These are phyloP conservation scores for Hirtodrosophila confusa DNA, from an alignment of 2,888 invertebrate species.

Conservation along the genomic window DNA sequence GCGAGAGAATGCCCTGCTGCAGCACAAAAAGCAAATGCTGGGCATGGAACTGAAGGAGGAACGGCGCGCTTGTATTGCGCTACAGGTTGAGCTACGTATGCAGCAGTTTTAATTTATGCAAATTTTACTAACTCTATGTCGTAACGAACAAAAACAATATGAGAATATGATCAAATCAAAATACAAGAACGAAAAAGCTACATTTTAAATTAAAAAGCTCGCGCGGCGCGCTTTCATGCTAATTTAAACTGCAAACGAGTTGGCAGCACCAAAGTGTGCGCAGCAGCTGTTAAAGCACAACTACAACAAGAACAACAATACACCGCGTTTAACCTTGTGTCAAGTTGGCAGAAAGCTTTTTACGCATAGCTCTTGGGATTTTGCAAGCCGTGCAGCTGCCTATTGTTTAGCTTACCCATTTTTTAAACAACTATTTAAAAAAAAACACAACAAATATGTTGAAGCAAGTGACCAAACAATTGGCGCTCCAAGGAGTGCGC, in stretches of 20 bases:
- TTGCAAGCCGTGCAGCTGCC: slow-evolving; percentile 56
- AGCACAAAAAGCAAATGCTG: slow-evolving; percentile 88
- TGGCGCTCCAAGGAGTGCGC: slow-evolving; percentile 86
- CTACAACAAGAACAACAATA: slow-evolving; percentile 21
- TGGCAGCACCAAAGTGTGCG: slow-evolving; percentile 37
- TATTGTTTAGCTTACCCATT: slow-evolving; percentile 55
- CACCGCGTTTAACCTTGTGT: slow-evolving; percentile 39
- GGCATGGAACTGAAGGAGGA: slow-evolving; percentile 90
- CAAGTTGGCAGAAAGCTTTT: slow-evolving; percentile 51
- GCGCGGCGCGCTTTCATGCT: slow-evolving; percentile 8
- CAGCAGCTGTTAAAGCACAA: slow-evolving; percentile 39
- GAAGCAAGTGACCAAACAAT: slow-evolving; percentile 87
- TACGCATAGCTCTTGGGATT: slow-evolving; percentile 60
- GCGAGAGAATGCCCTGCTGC: slow-evolving; percentile 88
- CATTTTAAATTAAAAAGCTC: slow-evolving; percentile 22
- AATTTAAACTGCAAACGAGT: slow-evolving; percentile 18
- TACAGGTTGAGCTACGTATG: slow-evolving; percentile 88
- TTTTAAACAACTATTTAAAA: slow-evolving; percentile 43
- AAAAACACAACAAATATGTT: slow-evolving; percentile 85
- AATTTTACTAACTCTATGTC: slow-evolving; percentile 22
- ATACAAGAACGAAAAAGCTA: slow-evolving; percentile 32
- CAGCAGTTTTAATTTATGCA: slow-evolving; percentile 70
- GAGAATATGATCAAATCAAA: slow-evolving; percentile 17
- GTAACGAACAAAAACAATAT: slow-evolving; percentile 40
- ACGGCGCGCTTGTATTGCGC: slow-evolving; percentile 88